A percentile compares a stretch with the other conserved stretches of the same genome.
phyloP scores from a whole-genome alignment of 23 tunicate genomes.

The Trididemnum nubilum region DNA sequence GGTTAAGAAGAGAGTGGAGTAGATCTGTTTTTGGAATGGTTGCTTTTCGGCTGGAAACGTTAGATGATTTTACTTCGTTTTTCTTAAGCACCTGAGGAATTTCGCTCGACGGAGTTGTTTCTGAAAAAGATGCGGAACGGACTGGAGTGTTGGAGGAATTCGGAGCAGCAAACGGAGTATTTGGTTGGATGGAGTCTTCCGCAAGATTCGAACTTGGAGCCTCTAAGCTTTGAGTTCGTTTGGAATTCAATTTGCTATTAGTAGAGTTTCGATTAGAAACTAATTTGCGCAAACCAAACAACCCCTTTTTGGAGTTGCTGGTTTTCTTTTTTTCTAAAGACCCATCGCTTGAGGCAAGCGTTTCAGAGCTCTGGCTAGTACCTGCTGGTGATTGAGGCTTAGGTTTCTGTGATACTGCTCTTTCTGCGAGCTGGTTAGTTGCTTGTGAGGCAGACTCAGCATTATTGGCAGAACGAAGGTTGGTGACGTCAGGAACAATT shows the following conservation, averaged over 20 bases:
- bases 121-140: neutral
- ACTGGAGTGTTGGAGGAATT: neutral
- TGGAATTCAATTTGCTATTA: neutral
- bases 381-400: neutral
- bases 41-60: slow-evolving; percentile 31
- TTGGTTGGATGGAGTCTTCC: neutral
- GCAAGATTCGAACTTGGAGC: neutral
- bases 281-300: slow-evolving; percentile 49
- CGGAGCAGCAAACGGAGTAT: neutral
- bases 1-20: slow-evolving; percentile 35
- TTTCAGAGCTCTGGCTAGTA: neutral
- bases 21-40: slow-evolving; percentile 55
- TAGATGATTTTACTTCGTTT: neutral
- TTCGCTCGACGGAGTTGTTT: neutral
- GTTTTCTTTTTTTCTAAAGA: neutral
- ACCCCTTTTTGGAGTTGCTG: slow-evolving; percentile 19
- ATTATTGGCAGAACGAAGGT: neutral
- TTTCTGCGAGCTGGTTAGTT: neutral
- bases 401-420: neutral
- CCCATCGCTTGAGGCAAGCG: neutral
- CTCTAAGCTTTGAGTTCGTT: neutral
- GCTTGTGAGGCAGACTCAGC: neutral
- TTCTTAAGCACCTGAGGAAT: neutral
- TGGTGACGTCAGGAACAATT: slow-evolving; percentile 44
- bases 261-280: slow-evolving; percentile 2